phyloP scores from a whole-genome alignment of 2,113 vertebrate genomes.

The Australoheros scitulus region DNA sequence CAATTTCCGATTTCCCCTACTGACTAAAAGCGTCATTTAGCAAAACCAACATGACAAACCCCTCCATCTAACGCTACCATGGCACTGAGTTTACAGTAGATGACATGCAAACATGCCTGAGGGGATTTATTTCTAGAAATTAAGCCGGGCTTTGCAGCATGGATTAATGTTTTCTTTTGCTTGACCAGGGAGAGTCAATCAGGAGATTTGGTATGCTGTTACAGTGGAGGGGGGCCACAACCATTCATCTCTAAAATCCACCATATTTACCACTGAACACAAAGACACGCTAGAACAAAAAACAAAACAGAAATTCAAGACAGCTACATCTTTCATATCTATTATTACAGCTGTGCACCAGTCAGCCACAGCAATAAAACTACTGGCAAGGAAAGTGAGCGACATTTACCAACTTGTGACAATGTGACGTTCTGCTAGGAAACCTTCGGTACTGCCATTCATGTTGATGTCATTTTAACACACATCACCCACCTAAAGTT shows the following conservation, averaged over 20 bases:
- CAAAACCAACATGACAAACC: background rate
- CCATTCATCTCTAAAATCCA: constrained; percentile 28
- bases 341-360: background rate
- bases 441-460: background rate
- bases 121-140: constrained; percentile 71
- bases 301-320: background rate
- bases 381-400: background rate
- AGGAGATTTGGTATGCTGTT: constrained; percentile 50
- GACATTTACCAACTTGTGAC: background rate
- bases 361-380: background rate
- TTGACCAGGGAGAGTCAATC: constrained; percentile 42
- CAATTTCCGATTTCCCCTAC: background rate
- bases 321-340: background rate
- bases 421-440: background rate
- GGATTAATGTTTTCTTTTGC: constrained; percentile 75
- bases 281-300: background rate
- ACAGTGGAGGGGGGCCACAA: background rate
- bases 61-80: background rate
- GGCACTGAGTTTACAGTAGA: constrained; percentile 15
- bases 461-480: background rate
- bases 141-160: constrained; percentile 71
- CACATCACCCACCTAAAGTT: background rate
- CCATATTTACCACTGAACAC: constrained; percentile 9
- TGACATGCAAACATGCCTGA: constrained; percentile 29
- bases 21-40: background rate